Evolutionary conservation across 2,113 vertebrate genomes (phyloP).

Genomic region (Origma solitaria): DNA sequence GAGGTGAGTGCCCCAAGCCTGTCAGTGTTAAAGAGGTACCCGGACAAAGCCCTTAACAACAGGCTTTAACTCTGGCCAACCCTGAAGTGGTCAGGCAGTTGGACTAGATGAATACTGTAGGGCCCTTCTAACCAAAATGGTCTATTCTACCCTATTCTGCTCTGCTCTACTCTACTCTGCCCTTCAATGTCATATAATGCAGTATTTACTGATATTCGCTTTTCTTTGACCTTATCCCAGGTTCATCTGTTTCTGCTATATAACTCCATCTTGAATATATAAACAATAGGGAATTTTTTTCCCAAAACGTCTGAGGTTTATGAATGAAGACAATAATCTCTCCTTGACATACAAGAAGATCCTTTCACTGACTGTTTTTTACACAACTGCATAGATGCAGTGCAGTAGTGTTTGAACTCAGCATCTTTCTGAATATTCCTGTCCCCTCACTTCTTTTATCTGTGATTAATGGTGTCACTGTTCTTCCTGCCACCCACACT

Average conservation of each 20-base stretch:
- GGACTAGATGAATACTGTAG: neutral
- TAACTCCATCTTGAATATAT: neutral
- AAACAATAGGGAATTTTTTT: neutral
- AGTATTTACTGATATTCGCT: neutral
- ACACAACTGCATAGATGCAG: neutral
- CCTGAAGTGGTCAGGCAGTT: neutral
- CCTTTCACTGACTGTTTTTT: neutral
- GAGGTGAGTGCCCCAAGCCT: neutral
- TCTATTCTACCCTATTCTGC: neutral
- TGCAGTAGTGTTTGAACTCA: neutral
- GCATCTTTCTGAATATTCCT: neutral
- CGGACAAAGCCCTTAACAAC: neutral
- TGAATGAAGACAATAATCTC: neutral
- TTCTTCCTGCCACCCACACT: slow-evolving; percentile 24
- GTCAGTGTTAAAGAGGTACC: neutral
- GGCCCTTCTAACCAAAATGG: neutral
- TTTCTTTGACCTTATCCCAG: neutral
- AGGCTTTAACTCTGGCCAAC: neutral
- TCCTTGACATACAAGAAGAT: neutral
- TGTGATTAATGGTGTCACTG: neutral
- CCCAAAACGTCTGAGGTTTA: neutral
- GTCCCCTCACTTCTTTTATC: neutral
- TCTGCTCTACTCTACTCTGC: neutral
- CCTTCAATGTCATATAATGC: neutral
- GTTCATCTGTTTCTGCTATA: neutral